Evolutionary conservation across 2,888 invertebrate genomes (phyloP).

Genomic region (Rutpela maculata): DNA sequence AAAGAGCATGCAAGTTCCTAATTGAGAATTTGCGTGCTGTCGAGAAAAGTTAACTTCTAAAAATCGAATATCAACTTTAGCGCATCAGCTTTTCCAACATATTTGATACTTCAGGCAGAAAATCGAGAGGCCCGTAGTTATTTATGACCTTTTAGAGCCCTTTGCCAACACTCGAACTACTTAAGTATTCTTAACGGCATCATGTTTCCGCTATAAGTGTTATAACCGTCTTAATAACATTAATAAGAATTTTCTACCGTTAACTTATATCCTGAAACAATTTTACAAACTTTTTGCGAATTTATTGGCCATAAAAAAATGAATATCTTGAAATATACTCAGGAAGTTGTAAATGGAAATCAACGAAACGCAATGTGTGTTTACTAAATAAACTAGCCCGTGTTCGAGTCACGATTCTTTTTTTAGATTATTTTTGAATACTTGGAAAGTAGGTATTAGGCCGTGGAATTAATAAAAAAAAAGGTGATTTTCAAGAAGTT

Average conservation of each 20-base stretch:
- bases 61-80: background rate
- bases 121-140: constrained; percentile 1
- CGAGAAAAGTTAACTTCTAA: constrained; percentile 1
- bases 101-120: constrained; percentile 7
- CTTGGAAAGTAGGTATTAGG: no score
- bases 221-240: constrained; percentile 4
- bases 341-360: background rate
- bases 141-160: background rate
- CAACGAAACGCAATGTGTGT: background rate
- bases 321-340: background rate
- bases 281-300: background rate
- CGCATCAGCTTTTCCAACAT: constrained; percentile 3
- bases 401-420: background rate
- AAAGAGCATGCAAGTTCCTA: background rate
- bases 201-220: constrained; percentile 7
- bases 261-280: constrained; percentile 2
- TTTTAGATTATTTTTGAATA: background rate
- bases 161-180: background rate
- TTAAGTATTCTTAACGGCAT: constrained; percentile 7
- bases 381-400: background rate
- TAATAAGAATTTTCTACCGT: constrained; percentile 1
- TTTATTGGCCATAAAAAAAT: background rate
- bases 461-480: no score
- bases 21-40: background rate
- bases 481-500: no score